These are phyloP conservation scores for Caenorhabditis inopinata DNA, from an alignment of 1,140 invertebrate genomes.

Conservation along the genomic window DNA sequence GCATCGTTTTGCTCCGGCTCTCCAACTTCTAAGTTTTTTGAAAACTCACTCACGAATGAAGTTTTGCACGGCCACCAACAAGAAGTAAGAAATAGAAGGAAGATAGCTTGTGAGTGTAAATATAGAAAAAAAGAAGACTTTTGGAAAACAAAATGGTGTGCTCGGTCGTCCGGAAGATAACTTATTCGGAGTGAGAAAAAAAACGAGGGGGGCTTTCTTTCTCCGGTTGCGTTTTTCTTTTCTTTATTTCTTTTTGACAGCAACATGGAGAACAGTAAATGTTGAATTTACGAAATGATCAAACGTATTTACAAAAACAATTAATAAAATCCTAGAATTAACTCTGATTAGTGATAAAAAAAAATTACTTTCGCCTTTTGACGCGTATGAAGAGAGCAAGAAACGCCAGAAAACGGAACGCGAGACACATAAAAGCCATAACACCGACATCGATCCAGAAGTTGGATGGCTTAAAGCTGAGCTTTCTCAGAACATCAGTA, in stretches of 20 bases:
- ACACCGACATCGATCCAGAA: conserved; percentile 75
- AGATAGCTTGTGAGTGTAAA: background rate
- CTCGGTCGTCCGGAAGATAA: too few species aligned
- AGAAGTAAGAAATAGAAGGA: too few species aligned
- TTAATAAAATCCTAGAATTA: background rate
- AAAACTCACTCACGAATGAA: background rate
- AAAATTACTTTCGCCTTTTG: background rate
- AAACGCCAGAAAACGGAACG: conserved; percentile 78
- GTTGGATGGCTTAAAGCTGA: conserved; percentile 78
- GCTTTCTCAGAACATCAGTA: conserved; percentile 76
- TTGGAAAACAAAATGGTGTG: too few species aligned
- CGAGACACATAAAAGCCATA: conserved; percentile 75
- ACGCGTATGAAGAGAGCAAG: conserved; percentile 70
- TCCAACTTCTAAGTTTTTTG: too few species aligned
- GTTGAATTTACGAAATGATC: too few species aligned
- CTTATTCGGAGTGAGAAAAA: background rate
- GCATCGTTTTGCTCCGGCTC: background rate
- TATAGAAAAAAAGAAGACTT: background rate
- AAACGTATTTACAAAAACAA: conserved; percentile 1
- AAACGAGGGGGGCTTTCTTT: background rate
- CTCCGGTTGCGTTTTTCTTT: too few species aligned
- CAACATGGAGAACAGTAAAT: too few species aligned
- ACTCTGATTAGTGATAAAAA: background rate
- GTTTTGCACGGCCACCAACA: background rate
- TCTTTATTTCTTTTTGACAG: too few species aligned